These are phyloP conservation scores for Oreochromis mossambicus DNA, from an alignment of 2,797 vertebrate genomes.

Conservation along the genomic window DNA sequence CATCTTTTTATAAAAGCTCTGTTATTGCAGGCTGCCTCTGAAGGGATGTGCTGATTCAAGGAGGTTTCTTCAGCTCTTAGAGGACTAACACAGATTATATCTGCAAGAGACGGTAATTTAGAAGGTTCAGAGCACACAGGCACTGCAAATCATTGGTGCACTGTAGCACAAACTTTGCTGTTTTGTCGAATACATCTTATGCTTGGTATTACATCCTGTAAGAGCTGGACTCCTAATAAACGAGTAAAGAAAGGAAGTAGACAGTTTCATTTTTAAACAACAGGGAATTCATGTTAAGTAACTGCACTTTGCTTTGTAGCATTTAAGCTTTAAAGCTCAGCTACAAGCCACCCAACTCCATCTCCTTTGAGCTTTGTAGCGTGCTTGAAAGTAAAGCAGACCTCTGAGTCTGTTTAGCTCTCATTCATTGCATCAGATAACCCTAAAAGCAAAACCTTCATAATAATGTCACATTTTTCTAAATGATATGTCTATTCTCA, in stretches of 20 bases:
- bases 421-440: neutral
- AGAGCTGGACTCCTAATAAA: neutral
- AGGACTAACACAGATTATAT: neutral
- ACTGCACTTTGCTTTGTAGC: neutral
- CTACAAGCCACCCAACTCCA: neutral
- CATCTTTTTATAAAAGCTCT: slow-evolving; percentile 69
- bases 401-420: neutral
- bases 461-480: neutral
- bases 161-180: neutral
- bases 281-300: neutral
- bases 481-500: neutral
- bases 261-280: neutral
- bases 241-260: neutral
- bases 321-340: neutral
- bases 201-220: neutral
- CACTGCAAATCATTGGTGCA: neutral
- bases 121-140: neutral
- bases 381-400: slow-evolving; percentile 4
- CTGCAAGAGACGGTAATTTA: neutral
- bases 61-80: neutral
- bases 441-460: slow-evolving; percentile 10
- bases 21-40: slow-evolving; percentile 26
- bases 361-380: neutral
- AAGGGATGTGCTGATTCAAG: slow-evolving; percentile 35
- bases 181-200: neutral